Evolutionary conservation across 2,113 vertebrate species (phyloP), one percentile per base, ranked within the genome.

Genomic region (Oenanthe melanoleuca): DNA sequence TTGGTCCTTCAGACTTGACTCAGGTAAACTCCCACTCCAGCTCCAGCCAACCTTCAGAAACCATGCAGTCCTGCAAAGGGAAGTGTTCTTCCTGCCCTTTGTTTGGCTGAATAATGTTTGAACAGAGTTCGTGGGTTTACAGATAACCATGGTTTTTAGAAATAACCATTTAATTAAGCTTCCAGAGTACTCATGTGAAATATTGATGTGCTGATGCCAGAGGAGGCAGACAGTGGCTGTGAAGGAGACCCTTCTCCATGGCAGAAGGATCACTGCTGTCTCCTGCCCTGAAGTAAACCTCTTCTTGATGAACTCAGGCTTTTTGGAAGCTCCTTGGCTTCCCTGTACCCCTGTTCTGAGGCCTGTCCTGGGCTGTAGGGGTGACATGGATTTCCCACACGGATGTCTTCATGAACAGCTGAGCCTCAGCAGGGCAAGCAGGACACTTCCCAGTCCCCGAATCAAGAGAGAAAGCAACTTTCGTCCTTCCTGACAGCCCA

Each of bases 331-430:
- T 73, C 10, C 44, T 45, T 64, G 25, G 14, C 55, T 69, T 87
- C 11, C 18, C 40, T 47, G n/a, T 24, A 14, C 5, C 19, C 17
- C 56, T 53, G 19, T 50, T 8, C 52, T 24, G 16, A 88, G 74
- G 31, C 5, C 0, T 45, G 44, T 45, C 44, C 44, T 45, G 2
- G 33, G 6, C 63, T 67, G 4, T 56, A 21, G 14, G 15, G 5
- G 2, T 56, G 60, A 61, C 26, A 18, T 9, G 14, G 53, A 63
- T 80, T 79, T 70, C 38, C 61, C 9, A 28, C 38, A 24, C 0
- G 0, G 57, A 44, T 1, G 0, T 63, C 61, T 75, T 9, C 4
- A 2, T 0, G 0, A 26, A 8, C n/a, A 73, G 11, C 1, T 37
- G 55, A 64, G 49, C 4, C 24, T 66, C 28, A 44, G 42, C 42